Percentiles rank a stretch among this genome's conserved stretches.
phyloP scores from a whole-genome alignment of 2,888 invertebrate species.

The Cryptus armator region DNA sequence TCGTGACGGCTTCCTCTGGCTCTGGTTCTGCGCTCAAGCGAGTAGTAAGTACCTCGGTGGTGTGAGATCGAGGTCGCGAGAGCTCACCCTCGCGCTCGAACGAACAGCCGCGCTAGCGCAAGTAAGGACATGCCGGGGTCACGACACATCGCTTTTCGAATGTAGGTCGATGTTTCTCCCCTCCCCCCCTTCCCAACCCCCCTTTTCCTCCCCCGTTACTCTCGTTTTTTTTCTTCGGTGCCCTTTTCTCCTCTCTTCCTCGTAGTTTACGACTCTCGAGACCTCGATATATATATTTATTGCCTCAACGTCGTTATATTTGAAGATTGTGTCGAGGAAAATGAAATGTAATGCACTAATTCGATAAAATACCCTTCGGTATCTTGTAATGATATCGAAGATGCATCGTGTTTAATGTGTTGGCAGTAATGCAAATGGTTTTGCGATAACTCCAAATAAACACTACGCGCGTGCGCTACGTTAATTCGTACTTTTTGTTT shows the following conservation, averaged over 20 bases:
- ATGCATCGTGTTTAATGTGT: slow-evolving; percentile 5
- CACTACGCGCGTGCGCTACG: background rate
- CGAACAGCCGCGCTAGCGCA: slow-evolving; percentile 42
- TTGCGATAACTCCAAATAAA: background rate
- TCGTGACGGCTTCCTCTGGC: slow-evolving; percentile 28
- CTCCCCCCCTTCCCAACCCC: slow-evolving; percentile 1
- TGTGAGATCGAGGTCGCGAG: slow-evolving; percentile 65
- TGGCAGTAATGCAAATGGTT: background rate
- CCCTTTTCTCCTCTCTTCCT: slow-evolving; percentile 37
- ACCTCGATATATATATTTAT: slow-evolving; percentile 10
- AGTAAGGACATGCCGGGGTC: slow-evolving; percentile 65
- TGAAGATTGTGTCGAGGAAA: slow-evolving; percentile 46
- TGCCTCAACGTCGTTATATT: slow-evolving; percentile 22
- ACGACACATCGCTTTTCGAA: slow-evolving; percentile 64
- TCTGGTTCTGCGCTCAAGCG: slow-evolving; percentile 40
- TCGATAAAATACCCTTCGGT: background rate
- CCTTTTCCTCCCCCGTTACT: slow-evolving; percentile 33
- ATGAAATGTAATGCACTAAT: slow-evolving; percentile 21
- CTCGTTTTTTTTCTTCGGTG: slow-evolving; percentile 44
- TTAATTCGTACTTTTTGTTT: background rate
- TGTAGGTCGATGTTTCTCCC: slow-evolving; percentile 64
- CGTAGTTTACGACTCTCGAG: slow-evolving; percentile 60
- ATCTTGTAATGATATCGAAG: background rate
- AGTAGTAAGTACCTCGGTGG: slow-evolving; percentile 51
- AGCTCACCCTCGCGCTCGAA: slow-evolving; percentile 62